phyloP scores from a whole-genome alignment of 2,113 vertebrate species.

The Oryzias javanicus region DNA sequence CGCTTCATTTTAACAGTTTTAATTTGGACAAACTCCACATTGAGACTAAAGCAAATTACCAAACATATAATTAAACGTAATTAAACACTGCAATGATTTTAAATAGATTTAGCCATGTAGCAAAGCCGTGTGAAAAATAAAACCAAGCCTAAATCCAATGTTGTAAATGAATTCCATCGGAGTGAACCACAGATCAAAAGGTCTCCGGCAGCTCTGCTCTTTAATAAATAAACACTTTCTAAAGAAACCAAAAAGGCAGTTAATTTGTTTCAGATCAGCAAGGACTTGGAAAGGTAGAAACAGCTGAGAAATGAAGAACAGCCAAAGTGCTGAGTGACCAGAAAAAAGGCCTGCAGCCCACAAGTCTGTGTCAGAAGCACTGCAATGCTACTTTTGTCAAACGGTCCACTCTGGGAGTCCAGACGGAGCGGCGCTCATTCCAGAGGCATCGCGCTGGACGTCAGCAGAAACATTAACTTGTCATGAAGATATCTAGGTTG shows the following conservation, averaged over 20 bases:
- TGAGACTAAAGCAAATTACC: too few relatives aligned
- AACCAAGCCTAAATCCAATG: conserved; percentile 2
- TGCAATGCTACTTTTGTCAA: conserved; percentile 59
- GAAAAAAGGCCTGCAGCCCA: conserved; percentile 55
- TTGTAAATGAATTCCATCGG: conserved; percentile 46
- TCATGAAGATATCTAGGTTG: conserved; percentile 33
- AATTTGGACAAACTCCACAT: too few relatives aligned
- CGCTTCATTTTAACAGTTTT: too few relatives aligned
- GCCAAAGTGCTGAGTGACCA: conserved; percentile 65
- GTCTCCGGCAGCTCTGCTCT: conserved; percentile 29
- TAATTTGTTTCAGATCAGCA: conserved; percentile 58
- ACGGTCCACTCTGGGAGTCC: conserved; percentile 26
- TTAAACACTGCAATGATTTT: too few relatives aligned
- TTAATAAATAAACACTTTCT: conserved; percentile 51
- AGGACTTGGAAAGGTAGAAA: conserved; percentile 47
- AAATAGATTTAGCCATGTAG: too few relatives aligned
- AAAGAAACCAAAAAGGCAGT: conserved; percentile 25
- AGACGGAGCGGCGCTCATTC: conserved; percentile 41
- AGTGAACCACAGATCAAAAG: conserved; percentile 26
- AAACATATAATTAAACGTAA: too few relatives aligned
- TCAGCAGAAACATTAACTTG: conserved; percentile 39
- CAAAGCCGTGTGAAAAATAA: conserved; percentile 10
- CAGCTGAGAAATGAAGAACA: conserved; percentile 58
- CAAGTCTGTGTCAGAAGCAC: conserved; percentile 53
- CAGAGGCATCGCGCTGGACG: conserved; percentile 36